phyloP scores from a whole-genome alignment of 92 coral and sea anemone species.

The Epizoanthus fatuus region DNA sequence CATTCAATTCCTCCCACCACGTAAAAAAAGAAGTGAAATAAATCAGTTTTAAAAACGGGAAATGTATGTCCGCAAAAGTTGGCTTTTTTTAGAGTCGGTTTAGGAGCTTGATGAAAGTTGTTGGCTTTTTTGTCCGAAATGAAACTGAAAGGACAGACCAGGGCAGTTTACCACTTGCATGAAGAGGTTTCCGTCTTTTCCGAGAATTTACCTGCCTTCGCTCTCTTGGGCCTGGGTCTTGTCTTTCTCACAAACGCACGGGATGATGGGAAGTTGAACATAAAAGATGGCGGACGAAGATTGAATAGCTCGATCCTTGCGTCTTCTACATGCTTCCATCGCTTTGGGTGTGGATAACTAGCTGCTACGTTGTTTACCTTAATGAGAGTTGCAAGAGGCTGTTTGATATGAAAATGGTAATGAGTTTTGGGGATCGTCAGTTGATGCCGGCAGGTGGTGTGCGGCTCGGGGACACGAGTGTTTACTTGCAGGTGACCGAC shows the following conservation, averaged over 20 bases:
- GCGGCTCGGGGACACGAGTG: not conserved
- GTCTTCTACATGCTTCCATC: not conserved
- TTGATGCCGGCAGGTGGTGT: slow-evolving; percentile 1
- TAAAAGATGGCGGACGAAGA: slow-evolving; percentile 24
- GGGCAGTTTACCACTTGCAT: no score
- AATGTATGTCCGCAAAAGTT: no score
- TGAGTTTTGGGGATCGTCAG: not conserved
- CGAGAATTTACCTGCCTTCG: no score
- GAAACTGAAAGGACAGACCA: no score
- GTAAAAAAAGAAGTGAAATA: no score
- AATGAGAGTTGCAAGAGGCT: not conserved
- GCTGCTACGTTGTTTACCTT: not conserved
- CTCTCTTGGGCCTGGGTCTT: no score
- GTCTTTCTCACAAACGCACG: not conserved
- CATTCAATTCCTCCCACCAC: no score
- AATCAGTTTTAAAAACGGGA: no score
- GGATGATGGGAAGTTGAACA: not conserved
- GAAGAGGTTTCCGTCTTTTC: no score
- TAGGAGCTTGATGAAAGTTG: no score
- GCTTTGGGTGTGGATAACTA: not conserved
- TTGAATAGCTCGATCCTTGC: not conserved
- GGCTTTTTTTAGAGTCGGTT: no score
- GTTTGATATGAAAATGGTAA: not conserved
- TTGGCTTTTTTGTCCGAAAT: no score
- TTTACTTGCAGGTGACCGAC: slow-evolving; percentile 43